Evolutionary conservation across 2,888 invertebrate genomes (phyloP), one percentile per base, ranked within the genome.

Genomic region (Hypselothyrea guttata): DNA sequence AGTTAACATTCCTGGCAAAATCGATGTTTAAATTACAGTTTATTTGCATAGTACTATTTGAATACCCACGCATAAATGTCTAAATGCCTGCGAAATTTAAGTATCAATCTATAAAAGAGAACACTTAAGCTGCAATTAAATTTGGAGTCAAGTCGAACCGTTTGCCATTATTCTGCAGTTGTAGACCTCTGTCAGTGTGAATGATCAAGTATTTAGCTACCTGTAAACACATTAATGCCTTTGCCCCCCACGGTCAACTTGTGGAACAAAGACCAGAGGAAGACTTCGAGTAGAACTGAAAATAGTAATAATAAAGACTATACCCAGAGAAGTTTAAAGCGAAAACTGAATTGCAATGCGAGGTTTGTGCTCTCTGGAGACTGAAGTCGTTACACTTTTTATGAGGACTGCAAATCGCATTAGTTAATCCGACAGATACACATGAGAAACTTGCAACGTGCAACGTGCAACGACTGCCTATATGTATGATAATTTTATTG

Each of bases 391-490:
- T 77, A 83, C 66, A 83, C 66, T 83, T 77, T 77, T 77, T 83
- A 77, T 75, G 77, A 79, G 69, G 75, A 72, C 69, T 66, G 74
- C 79, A 77, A 77, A 77, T 83, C 77, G 77, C 73, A 77, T 77
- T 77, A 77, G 77, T 83, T 77, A 77, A 83, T 77, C 77, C 83
- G 77, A 78, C 77, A 83, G 77, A 77, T 69, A 78, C 61, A 77
- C 69, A 83, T 68, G 60, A 57, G 56, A 68, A 71, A 41, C 37
- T 56, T 41, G 58, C 41, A 51, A 15, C 34, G 41, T 41, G 27
- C 13, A 66, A 44, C 30, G 47, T 61, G 72, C 69, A 60, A 49
- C 37, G 67, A 55, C 46, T 58, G 34, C 71, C 34, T 55, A 42
- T 35, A 45, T 64, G 60, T 71, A 66, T 83, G 83, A 79, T 75